Evolutionary conservation across 2,888 invertebrate species (phyloP).

Genomic region (Leptinotarsa haldemani): DNA sequence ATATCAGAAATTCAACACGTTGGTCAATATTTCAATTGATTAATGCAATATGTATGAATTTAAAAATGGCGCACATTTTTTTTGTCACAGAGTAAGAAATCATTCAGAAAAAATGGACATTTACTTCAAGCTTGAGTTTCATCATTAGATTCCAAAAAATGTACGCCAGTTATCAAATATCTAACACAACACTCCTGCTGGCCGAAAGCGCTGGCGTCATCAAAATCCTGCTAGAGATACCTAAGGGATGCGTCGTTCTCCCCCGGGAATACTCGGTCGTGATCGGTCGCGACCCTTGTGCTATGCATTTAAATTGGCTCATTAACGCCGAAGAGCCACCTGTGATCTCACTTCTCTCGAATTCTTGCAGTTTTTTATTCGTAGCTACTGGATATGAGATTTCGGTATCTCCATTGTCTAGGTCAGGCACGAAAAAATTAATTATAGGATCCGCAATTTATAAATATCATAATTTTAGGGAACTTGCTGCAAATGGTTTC

Average conservation of each 20-base stretch:
- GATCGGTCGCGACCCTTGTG: slow-evolving; percentile 62
- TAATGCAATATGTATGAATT: no score
- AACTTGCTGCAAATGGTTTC: no score
- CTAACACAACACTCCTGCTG: not conserved
- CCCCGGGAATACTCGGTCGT: slow-evolving; percentile 58
- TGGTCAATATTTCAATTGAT: no score
- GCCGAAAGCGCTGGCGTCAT: slow-evolving; percentile 18
- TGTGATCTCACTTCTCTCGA: slow-evolving; percentile 58
- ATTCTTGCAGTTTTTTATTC: slow-evolving; percentile 29
- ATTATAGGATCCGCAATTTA: not conserved
- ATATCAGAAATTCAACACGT: no score
- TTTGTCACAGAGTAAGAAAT: no score
- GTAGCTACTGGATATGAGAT: slow-evolving; percentile 13
- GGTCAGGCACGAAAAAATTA: slow-evolving; percentile 19
- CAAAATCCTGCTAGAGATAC: slow-evolving; percentile 22
- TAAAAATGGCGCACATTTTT: no score
- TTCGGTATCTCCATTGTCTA: slow-evolving; percentile 8
- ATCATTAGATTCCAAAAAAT: not conserved
- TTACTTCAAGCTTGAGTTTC: no score
- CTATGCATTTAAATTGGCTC: slow-evolving; percentile 69
- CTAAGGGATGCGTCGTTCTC: slow-evolving; percentile 41
- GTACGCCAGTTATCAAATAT: not conserved
- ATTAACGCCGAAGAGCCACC: slow-evolving; percentile 65
- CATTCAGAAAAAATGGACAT: no score
- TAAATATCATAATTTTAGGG: not conserved